Evolutionary conservation across 2,113 vertebrate species (phyloP), one percentile per base, ranked within the genome.

Genomic region (Amblyopsis rosae): DNA sequence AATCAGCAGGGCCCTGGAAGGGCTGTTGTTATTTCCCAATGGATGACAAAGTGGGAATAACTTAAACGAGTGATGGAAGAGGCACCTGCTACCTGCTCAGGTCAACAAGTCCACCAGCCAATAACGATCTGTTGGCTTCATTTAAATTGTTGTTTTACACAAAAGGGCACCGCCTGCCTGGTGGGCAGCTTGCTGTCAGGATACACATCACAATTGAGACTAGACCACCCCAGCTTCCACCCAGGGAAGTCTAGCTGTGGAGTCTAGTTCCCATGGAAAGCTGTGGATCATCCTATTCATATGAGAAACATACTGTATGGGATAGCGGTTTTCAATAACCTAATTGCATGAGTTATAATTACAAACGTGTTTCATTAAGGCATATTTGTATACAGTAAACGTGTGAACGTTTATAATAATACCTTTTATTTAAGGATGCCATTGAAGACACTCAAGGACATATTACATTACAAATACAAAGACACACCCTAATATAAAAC

Each of bases 121-220:
- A 68, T 77, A 84, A 87, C 90, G 87, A 90, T 87, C 86, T 77
- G 82, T 75, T 87, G 82, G 84, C 86, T 86, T 85, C 83, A 26
- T 26, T 26, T 26, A 26, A 26, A 26, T 77, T 77, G 76, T 17
- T 56, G 16, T 56, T 41, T 41, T 41, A 41, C 35, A 83, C 86
- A 26, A 26, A 26, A 26, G 26, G 26, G 26, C 26, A 84, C 41
- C 54, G 67, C 67, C 71, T 86, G 84, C 78, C 79, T 75, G 61
- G 66, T 17, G 62, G 73, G 72, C 53, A 48, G 59, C 70, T 71
- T 45, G 50, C 76, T 82, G 77, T 60, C 80, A 69, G 46, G 73
- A 50, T 76, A 75, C 70, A 69, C 71, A 80, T 84, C 79, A 89
- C 77, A 66, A 81, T 73, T 84, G 59, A 65, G 82, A 84, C 73